Evolutionary conservation across 2,797 vertebrate species (phyloP).

Genomic region (Gila robusta): DNA sequence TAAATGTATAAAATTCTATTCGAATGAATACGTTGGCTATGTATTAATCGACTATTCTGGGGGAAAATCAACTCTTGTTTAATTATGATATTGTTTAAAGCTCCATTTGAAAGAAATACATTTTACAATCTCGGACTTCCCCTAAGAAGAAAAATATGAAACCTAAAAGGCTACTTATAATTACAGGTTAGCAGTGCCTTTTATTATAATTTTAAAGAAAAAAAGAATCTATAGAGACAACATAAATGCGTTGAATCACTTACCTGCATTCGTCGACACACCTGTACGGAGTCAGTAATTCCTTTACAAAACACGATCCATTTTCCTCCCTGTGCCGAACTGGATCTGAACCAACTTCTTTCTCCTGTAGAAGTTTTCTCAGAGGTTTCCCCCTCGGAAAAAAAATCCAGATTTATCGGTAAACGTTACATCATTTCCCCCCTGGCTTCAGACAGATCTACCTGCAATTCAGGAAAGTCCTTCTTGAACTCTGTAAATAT

Average conservation of each 20-base stretch:
- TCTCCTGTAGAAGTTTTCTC: background rate
- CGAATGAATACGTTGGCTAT: background rate
- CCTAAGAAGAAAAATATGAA: slow-evolving; percentile 39
- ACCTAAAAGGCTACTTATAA: background rate
- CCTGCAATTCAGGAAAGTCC: slow-evolving; percentile 56
- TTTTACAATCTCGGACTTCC: slow-evolving; percentile 42
- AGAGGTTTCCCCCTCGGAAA: background rate
- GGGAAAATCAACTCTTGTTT: background rate
- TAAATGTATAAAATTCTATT: background rate
- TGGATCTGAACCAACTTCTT: background rate
- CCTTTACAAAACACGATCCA: slow-evolving; percentile 55
- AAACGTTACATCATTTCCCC: slow-evolving; percentile 31
- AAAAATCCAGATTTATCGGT: background rate
- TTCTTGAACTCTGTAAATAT: background rate
- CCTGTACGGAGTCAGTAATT: slow-evolving; percentile 51
- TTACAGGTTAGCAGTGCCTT: background rate
- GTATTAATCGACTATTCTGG: background rate
- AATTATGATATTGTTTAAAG: background rate
- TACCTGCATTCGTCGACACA: slow-evolving; percentile 57
- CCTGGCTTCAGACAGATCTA: slow-evolving; percentile 26
- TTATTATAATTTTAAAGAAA: background rate
- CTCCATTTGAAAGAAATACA: background rate
- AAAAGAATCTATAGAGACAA: background rate
- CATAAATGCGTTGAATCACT: slow-evolving; percentile 27
- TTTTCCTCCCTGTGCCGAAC: slow-evolving; percentile 27